Evolutionary conservation across 2,797 vertebrate genomes (phyloP), one percentile per base, ranked within the genome.

Genomic region (Gymnoscopelus braueri): DNA sequence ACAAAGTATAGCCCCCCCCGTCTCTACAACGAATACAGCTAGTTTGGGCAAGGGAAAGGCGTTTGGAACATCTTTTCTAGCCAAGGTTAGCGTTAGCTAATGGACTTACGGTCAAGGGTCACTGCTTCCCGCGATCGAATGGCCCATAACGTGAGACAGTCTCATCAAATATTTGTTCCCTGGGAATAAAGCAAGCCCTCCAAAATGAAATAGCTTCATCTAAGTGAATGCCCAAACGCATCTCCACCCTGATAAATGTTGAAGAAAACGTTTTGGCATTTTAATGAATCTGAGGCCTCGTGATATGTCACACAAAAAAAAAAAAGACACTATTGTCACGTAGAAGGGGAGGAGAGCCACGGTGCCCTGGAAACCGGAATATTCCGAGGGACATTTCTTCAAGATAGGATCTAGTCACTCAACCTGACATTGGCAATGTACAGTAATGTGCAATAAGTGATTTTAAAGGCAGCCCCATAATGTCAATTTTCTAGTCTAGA

Each of bases 401-500:
- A 26, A 35, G 7, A 69, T 71, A 65, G 65, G 63, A 24, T 60
- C 59, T 12, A 24, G 64, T 67, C 77, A 12, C 62, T 67, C 47
- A 49, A 49, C 68, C 32, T 0, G 67, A 81, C 68, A 32, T 29
- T 73, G 76, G 79, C 75, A 61, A 79, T 61, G 13, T 44, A 44
- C 32, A 35, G 3, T 63, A 77, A 88, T 77, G 84, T 84, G 88
- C 87, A 87, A 89, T 72, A 82, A 85, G 84, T 70, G 54, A 68
- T 23, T 71, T 73, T 68, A 80, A 91, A 89, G 86, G 89, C 87
- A 77, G 86, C 77, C 72, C 72, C 65, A 73, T 65, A 71, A 87
- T 69, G 78, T 83, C 73, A 47, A 6, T 32, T 13, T 62, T 52
- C 47, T 50, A 26, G 52, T 52, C 47, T 50, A 26, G 52, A 83